Evolutionary conservation across 2,888 invertebrate genomes (phyloP), one percentile per base, ranked within the genome.

Genomic region (Spodoptera exigua): DNA sequence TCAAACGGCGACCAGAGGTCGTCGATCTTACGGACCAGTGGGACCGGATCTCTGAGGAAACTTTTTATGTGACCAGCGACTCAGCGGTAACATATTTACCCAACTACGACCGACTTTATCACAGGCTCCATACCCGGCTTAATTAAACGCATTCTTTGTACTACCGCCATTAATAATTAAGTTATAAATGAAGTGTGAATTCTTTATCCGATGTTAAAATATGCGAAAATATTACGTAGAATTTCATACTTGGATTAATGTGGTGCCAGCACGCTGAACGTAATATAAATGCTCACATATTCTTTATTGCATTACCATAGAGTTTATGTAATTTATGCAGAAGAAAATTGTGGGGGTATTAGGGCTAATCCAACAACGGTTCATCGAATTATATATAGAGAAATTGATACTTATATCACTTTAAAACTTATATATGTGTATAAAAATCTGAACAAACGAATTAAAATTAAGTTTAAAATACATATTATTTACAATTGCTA

Each of bases 1-100:
- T 90, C 91, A 92, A 92, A 89, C 89, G 77, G 87, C 89, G 82
- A 85, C 80, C 80, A 71, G 89, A 86, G 93, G 92, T 93, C 93
- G 87, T 90, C 89, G 93, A 86, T 90, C 93, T 89, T 82, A 77
- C 86, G 71, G 87, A 92, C 90, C 89, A 85, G 93, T 88, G 87
- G 61, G 91, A 93, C 93, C 93, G 93, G 93, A 88, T 93, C 88
- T 88, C 75, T 61, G 82, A 88, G 87, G 88, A 88, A 80, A 85
- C 86, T 90, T 92, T 93, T 93, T 91, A 90, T 90, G 86, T 87
- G 89, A 85, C 89, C 87, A 88, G 80, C 85, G 83, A 79, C 82
- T 81, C 79, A 80, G 83, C 84, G 85, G 80, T 81, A 85, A 88
- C 88, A 85, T 90, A 89, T 92, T 91, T 91, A 90, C 91, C 79